Base-by-base conservation (phyloP, 2,113 vertebrate species). In the Pterophyllum scalare region DNA sequence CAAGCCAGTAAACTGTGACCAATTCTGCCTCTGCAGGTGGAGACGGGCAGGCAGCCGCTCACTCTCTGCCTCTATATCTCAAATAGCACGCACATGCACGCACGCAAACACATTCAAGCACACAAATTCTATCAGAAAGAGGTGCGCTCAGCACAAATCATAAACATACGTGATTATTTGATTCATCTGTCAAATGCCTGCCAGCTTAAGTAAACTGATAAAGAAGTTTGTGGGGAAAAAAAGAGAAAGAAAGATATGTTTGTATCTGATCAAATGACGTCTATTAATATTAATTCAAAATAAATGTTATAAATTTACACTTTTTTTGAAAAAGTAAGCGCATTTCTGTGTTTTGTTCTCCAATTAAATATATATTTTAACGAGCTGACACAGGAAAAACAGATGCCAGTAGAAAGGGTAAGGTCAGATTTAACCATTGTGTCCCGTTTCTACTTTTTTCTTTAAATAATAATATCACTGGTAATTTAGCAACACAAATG, bases 1-100 rank as follows among this genome's bases (percentile, higher is more conserved):
- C 54, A 57, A 93, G 90, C 91, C 90, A 86, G 83, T 90, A 94
- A 94, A 91, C 92, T 94, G 94, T 90, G 91, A 92, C 93, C 91
- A 88, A 91, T 93, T 92, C 90, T 88, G 88, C 87, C 88, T 88
- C 88, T 91, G 90, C 91, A 91, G 91, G 92, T 91, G 90, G 89
- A 95, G 80, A 90, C 83, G 87, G 80, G 92, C 89, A 90, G 59
- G 62, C 89, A 80, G 81, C 49, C 85, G 65, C 79, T 82, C 83
- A 75, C 88, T 79, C 84, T 54, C 60, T 35, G 77, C 75, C 76
- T 83, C 83, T 46, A 7, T 64, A 89, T 84, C 83, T 85, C 70
- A 59, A 89, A 80, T 65, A 59, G 46, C 80, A 76, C 57, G 35
- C 82, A 43, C 78, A 43, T 61, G 19, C 64, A 0, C 1, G 17